Percentiles rank a stretch among this genome's conserved stretches.
These are phyloP conservation scores for Lordiphosa mommai DNA, from an alignment of 1,140 invertebrate genomes.

Conservation along the genomic window DNA sequence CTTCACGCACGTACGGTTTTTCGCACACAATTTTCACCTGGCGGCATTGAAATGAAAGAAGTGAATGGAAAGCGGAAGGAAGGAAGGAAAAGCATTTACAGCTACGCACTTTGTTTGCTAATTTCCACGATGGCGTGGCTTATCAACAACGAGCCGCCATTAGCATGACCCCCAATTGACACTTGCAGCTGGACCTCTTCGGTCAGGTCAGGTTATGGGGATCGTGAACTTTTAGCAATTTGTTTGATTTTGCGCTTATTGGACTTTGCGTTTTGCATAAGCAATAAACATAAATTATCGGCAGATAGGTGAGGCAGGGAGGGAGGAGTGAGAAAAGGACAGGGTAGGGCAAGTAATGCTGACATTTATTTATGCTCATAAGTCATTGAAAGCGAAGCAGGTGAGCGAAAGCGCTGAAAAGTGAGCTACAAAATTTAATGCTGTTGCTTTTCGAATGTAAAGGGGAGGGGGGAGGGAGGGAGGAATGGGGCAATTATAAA, in stretches of 20 bases:
- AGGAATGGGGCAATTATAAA: no score
- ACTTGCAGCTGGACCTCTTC: conserved; percentile 12
- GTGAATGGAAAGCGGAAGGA: conserved; percentile 14
- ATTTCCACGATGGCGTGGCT: conserved; percentile 49
- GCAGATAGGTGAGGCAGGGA: background rate
- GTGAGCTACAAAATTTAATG: conserved; percentile 19
- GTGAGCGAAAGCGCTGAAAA: background rate
- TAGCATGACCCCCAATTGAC: conserved; percentile 37
- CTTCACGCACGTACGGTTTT: conserved; percentile 74
- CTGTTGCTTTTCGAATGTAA: conserved; percentile 9
- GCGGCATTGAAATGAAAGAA: conserved; percentile 21
- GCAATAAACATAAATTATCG: conserved; percentile 75
- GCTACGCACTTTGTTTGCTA: conserved; percentile 72
- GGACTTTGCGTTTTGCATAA: conserved; percentile 69
- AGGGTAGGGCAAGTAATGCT: conserved; percentile 27
- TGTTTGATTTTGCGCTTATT: conserved; percentile 74
- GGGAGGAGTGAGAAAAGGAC: background rate
- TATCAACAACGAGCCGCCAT: conserved; percentile 64
- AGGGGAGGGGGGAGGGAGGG: no score
- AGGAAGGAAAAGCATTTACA: conserved; percentile 60
- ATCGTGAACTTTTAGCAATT: conserved; percentile 62
- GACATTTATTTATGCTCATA: conserved; percentile 66
- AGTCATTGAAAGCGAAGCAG: conserved; percentile 37
- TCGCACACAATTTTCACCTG: conserved; percentile 76
- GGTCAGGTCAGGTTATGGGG: conserved; percentile 1